Conservation (phyloP, 2,113 vertebrate species). For the Cyphomyrus plagiostoma region DNA sequence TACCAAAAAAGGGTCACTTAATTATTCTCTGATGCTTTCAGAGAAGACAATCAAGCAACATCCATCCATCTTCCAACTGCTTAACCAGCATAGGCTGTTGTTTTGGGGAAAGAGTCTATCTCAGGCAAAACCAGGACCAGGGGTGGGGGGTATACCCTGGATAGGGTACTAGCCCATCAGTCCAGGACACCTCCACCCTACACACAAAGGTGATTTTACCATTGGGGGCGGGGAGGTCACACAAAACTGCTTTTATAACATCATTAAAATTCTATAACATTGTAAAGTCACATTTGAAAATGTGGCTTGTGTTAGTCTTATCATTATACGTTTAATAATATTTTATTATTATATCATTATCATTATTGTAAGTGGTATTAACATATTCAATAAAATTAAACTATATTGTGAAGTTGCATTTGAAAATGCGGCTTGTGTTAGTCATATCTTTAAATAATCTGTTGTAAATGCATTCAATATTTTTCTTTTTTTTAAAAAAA, state of each 20-base stretch:
- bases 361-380: neutral
- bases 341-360: too few species aligned
- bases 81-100: neutral
- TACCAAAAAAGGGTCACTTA: neutral
- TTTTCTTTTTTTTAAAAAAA: neutral
- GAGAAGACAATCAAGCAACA: neutral
- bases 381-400: neutral
- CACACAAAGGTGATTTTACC: neutral
- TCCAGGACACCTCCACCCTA: neutral
- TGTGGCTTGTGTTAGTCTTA: neutral
- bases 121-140: neutral
- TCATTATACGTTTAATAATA: neutral
- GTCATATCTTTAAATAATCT: neutral
- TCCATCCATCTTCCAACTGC: neutral
- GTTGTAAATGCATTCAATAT: neutral
- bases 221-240: neutral
- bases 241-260: neutral
- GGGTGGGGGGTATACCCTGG: neutral
- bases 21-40: neutral
- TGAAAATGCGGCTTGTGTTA: neutral
- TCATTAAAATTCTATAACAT: neutral
- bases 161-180: neutral
- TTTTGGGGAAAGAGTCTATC: neutral
- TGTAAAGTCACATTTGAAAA: neutral
- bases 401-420: neutral